phyloP scores from a whole-genome alignment of 2,113 vertebrate genomes.

The Emydocephalus ijimae region DNA sequence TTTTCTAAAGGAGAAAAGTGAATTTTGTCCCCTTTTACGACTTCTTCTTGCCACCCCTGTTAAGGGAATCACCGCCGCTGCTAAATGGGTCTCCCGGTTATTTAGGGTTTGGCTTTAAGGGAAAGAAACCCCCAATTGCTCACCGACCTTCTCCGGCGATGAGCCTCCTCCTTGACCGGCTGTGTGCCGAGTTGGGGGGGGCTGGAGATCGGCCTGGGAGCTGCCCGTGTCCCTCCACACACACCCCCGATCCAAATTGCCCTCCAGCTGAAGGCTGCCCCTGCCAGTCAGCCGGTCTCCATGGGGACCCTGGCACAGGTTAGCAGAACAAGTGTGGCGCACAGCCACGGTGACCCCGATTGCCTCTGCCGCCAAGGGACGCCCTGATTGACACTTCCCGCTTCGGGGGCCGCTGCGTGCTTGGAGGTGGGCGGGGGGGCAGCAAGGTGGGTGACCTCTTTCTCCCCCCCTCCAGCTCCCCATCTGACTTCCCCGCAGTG shows the following conservation, averaged over 20 bases:
- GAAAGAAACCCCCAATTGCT: too few relatives aligned
- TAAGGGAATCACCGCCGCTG: too few relatives aligned
- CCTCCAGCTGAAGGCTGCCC: not conserved
- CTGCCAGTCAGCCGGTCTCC: constrained; percentile 12
- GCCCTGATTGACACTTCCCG: not conserved
- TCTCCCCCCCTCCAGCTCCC: too few relatives aligned
- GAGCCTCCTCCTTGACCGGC: not conserved
- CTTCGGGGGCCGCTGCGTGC: not conserved
- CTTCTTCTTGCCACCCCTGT: too few relatives aligned
- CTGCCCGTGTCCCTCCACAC: too few relatives aligned
- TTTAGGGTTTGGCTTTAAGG: too few relatives aligned
- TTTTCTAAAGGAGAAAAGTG: too few relatives aligned
- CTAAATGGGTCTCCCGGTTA: too few relatives aligned
- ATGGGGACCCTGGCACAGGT: constrained; percentile 17
- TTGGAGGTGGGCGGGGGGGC: too few relatives aligned
- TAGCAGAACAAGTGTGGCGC: constrained; percentile 4
- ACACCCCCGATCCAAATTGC: not conserved
- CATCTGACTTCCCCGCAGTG: not conserved
- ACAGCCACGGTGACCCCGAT: constrained; percentile 4
- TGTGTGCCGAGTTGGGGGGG: too few relatives aligned
- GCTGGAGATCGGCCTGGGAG: not conserved
- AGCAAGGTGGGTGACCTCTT: too few relatives aligned
- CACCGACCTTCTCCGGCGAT: not conserved
- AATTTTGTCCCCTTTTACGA: too few relatives aligned
- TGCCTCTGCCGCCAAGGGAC: not conserved